These are phyloP conservation scores for Geophilus truncorum DNA, from an alignment of 2,888 invertebrate genomes.

Conservation along the genomic window DNA sequence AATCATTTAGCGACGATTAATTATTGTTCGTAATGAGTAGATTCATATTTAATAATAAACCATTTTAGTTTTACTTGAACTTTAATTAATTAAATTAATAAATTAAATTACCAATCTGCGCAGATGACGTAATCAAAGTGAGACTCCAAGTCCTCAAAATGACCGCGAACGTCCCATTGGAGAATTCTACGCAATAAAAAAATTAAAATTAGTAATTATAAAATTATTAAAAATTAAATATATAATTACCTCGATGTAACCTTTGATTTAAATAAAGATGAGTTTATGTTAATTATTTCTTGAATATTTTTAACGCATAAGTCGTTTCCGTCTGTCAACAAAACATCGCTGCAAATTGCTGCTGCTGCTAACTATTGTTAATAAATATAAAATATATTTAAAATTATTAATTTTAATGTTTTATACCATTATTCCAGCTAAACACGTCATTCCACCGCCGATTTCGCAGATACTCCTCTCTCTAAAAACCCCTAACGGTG, in stretches of 20 bases:
- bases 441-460: conserved; percentile 79
- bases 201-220: not conserved
- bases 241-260: not conserved
- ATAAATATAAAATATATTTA: not conserved
- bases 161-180: not conserved
- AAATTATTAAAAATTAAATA: not conserved
- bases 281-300: not conserved
- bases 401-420: not conserved
- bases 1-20: too few relatives aligned
- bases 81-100: too few relatives aligned
- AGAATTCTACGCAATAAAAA: not conserved
- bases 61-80: too few relatives aligned
- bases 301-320: conserved; percentile 60
- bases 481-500: conserved; percentile 42
- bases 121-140: conserved; percentile 67
- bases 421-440: conserved; percentile 64
- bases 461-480: conserved; percentile 67
- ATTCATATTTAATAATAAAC: too few relatives aligned
- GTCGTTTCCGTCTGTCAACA: conserved; percentile 73
- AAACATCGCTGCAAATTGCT: conserved; percentile 59
- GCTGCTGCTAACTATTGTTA: conserved; percentile 55
- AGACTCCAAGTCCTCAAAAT: conserved; percentile 45
- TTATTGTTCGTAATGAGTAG: too few relatives aligned
- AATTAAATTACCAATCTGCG: conserved; percentile 59
- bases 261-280: not conserved